A percentile compares a stretch with the other conserved stretches of the same genome.
Evolutionary conservation across 2,797 vertebrate species (phyloP).

Genomic region (Falco biarmicus): DNA sequence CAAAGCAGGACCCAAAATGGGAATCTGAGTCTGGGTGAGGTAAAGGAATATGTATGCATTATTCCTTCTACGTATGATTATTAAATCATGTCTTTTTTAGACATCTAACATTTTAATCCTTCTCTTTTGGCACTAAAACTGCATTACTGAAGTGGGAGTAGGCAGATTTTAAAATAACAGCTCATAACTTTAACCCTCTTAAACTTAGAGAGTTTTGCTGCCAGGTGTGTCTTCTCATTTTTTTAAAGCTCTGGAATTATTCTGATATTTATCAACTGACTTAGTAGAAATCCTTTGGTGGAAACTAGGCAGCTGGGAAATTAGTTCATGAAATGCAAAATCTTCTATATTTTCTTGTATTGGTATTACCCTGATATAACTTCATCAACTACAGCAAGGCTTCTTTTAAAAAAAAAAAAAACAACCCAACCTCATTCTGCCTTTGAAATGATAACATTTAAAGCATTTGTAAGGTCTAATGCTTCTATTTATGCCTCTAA

Average conservation of each 20-base stretch:
- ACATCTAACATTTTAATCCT: conserved; percentile 5
- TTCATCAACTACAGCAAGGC: background rate
- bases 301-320: background rate
- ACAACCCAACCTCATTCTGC: background rate
- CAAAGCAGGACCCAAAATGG: background rate
- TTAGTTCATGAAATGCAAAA: background rate
- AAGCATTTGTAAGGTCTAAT: background rate
- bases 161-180: conserved; percentile 33
- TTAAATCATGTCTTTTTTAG: background rate
- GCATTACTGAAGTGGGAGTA: conserved; percentile 38
- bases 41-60: background rate
- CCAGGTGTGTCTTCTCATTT: background rate
- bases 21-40: background rate
- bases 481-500: background rate
- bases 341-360: background rate
- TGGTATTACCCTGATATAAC: background rate
- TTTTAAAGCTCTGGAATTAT: background rate
- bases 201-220: background rate
- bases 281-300: background rate
- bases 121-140: conserved; percentile 1
- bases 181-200: background rate
- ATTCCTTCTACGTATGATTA: background rate
- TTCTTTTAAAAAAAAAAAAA: background rate
- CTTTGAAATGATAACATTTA: background rate
- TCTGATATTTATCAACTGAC: background rate